Percentiles rank a stretch among this genome's conserved stretches.
phyloP scores from a whole-genome alignment of 2,888 invertebrate species.

The Nasonia oneida region DNA sequence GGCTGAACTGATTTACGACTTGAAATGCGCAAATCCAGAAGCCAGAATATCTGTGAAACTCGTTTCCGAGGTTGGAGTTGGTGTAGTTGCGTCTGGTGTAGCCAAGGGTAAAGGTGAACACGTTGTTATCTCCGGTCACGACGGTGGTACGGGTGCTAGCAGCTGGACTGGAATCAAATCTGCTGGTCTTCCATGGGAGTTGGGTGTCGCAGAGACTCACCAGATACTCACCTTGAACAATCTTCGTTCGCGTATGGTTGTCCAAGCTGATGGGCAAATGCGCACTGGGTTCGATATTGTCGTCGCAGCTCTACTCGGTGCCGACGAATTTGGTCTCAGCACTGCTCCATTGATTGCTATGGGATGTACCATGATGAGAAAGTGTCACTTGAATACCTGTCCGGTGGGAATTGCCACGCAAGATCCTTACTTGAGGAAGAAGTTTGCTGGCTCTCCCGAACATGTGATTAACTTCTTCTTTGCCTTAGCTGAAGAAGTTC shows the following conservation, averaged over 20 bases:
- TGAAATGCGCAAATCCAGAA: constrained; percentile 97
- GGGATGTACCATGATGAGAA: constrained; percentile 99
- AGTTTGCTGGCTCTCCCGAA: constrained; percentile 98
- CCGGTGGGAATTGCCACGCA: constrained; percentile 99
- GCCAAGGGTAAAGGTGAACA: constrained; percentile 99
- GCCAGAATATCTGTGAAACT: constrained; percentile 98
- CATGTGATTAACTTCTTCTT: constrained; percentile 98
- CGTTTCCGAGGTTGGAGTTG: constrained; percentile 99
- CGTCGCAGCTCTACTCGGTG: constrained; percentile 96
- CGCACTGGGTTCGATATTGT: constrained; percentile 97
- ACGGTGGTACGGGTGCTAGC: constrained; percentile 99
- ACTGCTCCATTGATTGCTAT: constrained; percentile 98
- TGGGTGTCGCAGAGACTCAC: constrained; percentile 99
- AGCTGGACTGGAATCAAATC: constrained; percentile 99
- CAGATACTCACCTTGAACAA: constrained; percentile 97
- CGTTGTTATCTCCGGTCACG: constrained; percentile 99
- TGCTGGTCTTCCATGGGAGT: constrained; percentile 99
- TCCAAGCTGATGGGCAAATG: constrained; percentile 98
- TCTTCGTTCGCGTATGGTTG: constrained; percentile 93
- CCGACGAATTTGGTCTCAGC: constrained; percentile 99
- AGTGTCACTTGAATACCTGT: constrained; percentile 99
- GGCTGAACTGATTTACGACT: constrained; percentile 98
- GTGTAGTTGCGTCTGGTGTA: constrained; percentile 99
- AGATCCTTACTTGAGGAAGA: constrained; percentile 96
- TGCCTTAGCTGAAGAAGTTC: constrained; percentile 98